Base-by-base conservation (phyloP, 2,797 vertebrate species). In the Ptychobarbus kaznakovi region DNA sequence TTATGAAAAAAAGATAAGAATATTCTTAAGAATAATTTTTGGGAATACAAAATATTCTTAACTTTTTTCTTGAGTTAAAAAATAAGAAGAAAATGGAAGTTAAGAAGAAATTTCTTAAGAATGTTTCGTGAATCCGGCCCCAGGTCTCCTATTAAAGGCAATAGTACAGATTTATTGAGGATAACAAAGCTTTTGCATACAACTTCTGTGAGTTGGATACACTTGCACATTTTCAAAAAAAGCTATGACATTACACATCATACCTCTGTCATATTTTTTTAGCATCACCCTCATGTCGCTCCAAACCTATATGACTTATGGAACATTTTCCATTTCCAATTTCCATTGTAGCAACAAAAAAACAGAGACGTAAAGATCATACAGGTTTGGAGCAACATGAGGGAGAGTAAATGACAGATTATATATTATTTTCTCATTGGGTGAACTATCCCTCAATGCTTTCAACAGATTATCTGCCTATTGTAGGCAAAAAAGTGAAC, bases 361-460 rank as follows among this genome's bases (percentile, higher is more conserved):
- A 42, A 8, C 1, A 28, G 1, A 63, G 61, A 28, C 0, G 1
- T 63, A 32, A 32, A 32, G 25, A 25, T 32, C 15, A 74, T 20
- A 32, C 25, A 20, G 58, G 42, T 46, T 73, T 28, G 25, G 22
- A 42, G n/a, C 3, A 28, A 28, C 1, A 63, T 13, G 13, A 49
- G 25, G 44, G 4, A 32, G 11, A 56, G 20, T 38, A 53, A 75
- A 22, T 3, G 15, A 49, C 15, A 35, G 2, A 3, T 65, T 63
- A 11, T 22, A 22, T 1, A 16, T 51, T 56, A 5, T 49, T 1
- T 66, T n/a, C 12, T 16, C 3, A 40, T 72, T 28, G n/a, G 42
- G 2, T 35, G 49, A 75, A 35, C 2, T 51, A 51, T 18, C 15
- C 38, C 88, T 96, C 95, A 53, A 10, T 75, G 49, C 32, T 20